Evolutionary conservation across 2,797 vertebrate genomes (phyloP).

Genomic region (Myotis pilosus): DNA sequence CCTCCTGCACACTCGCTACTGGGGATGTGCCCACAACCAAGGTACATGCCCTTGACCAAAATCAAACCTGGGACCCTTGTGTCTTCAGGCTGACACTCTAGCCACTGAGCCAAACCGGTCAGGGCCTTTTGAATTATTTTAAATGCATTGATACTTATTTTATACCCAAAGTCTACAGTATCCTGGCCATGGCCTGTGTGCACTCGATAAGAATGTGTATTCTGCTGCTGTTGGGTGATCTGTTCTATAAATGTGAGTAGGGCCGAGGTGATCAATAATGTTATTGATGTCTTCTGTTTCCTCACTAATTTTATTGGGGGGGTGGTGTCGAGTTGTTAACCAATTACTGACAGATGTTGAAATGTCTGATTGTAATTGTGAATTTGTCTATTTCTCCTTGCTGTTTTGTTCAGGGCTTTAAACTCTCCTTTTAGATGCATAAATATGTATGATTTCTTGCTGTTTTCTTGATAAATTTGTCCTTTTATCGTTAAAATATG

Average conservation of each 20-base stretch:
- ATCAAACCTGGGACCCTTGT: no score
- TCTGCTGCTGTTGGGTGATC: neutral
- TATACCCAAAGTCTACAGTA: neutral
- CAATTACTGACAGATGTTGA: neutral
- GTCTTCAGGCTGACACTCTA: no score
- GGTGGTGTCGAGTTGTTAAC: neutral
- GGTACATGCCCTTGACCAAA: no score
- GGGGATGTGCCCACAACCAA: no score
- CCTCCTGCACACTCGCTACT: no score
- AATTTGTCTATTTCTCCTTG: neutral
- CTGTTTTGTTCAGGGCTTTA: no score
- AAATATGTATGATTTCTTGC: no score
- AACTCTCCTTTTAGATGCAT: no score
- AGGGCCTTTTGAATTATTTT: neutral
- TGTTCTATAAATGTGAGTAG: neutral
- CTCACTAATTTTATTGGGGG: neutral
- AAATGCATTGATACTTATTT: neutral
- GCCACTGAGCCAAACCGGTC: no score
- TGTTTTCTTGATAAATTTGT: no score
- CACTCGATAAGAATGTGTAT: neutral
- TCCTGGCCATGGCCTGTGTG: neutral
- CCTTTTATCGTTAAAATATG: no score
- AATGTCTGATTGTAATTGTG: neutral
- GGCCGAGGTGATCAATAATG: neutral
- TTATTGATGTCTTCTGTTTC: neutral